Evolutionary conservation across 1,140 invertebrate genomes (phyloP), one percentile per base, ranked within the genome.

Genomic region (Trichoplusia ni): DNA sequence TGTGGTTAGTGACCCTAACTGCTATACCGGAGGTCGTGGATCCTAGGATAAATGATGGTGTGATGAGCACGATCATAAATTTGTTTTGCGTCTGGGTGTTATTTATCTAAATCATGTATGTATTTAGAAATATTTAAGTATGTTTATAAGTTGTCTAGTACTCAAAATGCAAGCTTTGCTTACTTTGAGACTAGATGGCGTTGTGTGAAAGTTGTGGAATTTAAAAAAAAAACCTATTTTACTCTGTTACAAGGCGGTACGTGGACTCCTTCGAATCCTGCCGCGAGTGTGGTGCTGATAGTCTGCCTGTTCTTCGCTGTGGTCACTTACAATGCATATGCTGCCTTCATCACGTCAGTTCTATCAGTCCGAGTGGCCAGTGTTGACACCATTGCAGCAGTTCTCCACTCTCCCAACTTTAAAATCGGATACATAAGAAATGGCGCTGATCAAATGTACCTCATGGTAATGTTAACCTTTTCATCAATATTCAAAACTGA

Each of bases 261-360:
- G 3, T 92, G 92, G 91, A 92, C 86, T 7, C 92, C 93, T 1
- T 80, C 78, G 7, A 92, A 86, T 19, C 82, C 91, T 3, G 91
- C 93, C 2, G 92, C 92, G 0, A 93, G 93, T 68, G 81, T 92
- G 1, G 78, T 93, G 0, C 79, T 94, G 1, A 82, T 94, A 8
- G 90, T 92, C 0, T 93, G 92, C 37, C 72, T 94, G 14, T 77
- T 93, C 2, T 94, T 93, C 62, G 91, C 92, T 0, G 73, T 93
- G 9, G 91, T 94, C 0, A 93, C 86, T 4, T 93, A 93, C 64
- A 93, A 93, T 64, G 90, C 93, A 0, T 94, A 94, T 58, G 92
- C 93, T 0, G 93, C 92, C 2, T 93, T 93, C 61, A 93, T 94
- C 21, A 93, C 93, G 0, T 94, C 93, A 0, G 93, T 94, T 8